A percentile compares a stretch with the other conserved stretches of the same genome.
These are phyloP conservation scores for Eutrigla gurnardus DNA, from an alignment of 2,797 vertebrate genomes.

Conservation along the genomic window DNA sequence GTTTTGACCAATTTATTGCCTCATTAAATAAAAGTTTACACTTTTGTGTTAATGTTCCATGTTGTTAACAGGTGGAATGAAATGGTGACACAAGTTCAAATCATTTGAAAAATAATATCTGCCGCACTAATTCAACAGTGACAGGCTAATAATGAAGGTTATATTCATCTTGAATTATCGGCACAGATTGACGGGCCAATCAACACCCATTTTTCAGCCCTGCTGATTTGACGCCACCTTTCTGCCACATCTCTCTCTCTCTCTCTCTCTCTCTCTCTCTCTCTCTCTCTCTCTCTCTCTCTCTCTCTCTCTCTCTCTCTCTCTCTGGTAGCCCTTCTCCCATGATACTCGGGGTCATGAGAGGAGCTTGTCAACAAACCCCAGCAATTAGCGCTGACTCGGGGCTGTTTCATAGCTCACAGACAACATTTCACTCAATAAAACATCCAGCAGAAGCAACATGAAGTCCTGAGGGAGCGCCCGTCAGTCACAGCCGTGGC, in stretches of 20 bases:
- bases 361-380: constrained; percentile 61
- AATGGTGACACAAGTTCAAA: background rate
- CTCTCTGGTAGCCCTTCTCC: constrained; percentile 9
- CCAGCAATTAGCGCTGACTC: constrained; percentile 58
- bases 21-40: no score
- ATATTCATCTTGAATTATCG: background rate
- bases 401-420: constrained; percentile 18
- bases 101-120: background rate
- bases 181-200: constrained; percentile 31
- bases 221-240: constrained; percentile 48
- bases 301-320: no score
- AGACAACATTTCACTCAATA: constrained; percentile 21
- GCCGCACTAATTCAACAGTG: background rate
- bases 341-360: constrained; percentile 36
- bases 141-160: no score
- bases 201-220: constrained; percentile 33
- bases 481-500: background rate
- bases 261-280: no score
- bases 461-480: constrained; percentile 4
- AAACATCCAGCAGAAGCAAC: constrained; percentile 19
- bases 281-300: background rate
- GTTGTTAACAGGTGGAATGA: background rate
- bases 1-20: no score
- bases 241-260: background rate
- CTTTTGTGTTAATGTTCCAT: no score